Percentiles rank a stretch among this genome's conserved stretches.
phyloP scores from a whole-genome alignment of 2,888 invertebrate species.

The Ormia ochracea region DNA sequence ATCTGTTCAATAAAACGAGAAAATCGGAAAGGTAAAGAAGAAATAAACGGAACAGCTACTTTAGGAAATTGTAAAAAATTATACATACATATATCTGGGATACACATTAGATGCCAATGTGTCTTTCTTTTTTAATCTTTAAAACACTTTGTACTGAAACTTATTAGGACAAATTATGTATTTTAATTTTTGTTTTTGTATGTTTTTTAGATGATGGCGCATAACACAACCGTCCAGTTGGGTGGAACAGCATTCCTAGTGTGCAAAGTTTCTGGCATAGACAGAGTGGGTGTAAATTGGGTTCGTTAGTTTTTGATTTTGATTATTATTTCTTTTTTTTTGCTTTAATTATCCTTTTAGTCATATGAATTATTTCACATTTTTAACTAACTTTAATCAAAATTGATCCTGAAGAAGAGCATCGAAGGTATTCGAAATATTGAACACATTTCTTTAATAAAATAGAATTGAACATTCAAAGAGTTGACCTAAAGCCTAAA shows the following conservation, averaged over 20 bases:
- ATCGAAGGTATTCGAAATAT: too few relatives aligned
- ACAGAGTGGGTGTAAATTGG: constrained; percentile 78
- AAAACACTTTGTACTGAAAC: neutral
- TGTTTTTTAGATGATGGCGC: constrained; percentile 77
- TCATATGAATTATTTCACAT: neutral
- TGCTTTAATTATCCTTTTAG: constrained; percentile 24
- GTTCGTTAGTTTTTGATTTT: constrained; percentile 72
- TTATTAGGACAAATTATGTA: neutral
- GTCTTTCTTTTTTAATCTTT: neutral
- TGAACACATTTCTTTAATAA: too few relatives aligned
- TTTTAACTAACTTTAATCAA: too few relatives aligned
- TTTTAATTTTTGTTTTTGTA: constrained; percentile 42
- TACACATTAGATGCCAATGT: too few relatives aligned
- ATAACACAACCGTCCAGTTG: constrained; percentile 77
- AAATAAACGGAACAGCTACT: too few relatives aligned
- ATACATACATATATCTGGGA: too few relatives aligned
- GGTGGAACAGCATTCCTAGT: constrained; percentile 77
- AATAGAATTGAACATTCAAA: too few relatives aligned
- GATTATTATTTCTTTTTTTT: constrained; percentile 26
- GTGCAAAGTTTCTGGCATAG: constrained; percentile 78
- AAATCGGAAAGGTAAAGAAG: too few relatives aligned
- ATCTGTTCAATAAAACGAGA: too few relatives aligned
- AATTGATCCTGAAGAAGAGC: too few relatives aligned
- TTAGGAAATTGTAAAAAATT: too few relatives aligned
- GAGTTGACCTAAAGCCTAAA: too few relatives aligned